Conservation (phyloP, 2,113 vertebrate genomes). For the Chionis minor region DNA sequence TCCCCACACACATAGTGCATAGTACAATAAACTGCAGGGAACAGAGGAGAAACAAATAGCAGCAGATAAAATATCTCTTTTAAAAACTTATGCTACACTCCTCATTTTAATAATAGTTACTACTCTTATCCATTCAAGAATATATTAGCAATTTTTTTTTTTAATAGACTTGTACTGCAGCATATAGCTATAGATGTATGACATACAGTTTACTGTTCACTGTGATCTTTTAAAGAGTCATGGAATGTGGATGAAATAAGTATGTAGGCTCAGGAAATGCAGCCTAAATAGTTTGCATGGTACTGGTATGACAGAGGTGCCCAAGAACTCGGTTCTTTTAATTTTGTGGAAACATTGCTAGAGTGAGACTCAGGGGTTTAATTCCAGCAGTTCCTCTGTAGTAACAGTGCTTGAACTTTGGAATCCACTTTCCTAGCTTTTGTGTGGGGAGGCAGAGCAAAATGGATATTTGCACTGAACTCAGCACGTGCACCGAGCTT, state of each 20-base stretch:
- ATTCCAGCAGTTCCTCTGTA: neutral
- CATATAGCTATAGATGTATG: neutral
- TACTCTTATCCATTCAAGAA: neutral
- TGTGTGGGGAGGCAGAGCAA: conserved; percentile 6
- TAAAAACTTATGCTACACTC: neutral
- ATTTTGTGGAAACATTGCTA: neutral
- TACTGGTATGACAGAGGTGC: neutral
- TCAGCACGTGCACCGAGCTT: neutral
- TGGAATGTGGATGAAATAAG: neutral
- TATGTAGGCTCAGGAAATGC: neutral
- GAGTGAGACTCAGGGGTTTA: neutral
- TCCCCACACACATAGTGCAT: neutral
- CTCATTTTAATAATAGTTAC: neutral
- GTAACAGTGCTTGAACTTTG: conserved; percentile 51
- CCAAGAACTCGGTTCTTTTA: neutral
- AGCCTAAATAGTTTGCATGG: neutral
- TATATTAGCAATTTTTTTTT: neutral
- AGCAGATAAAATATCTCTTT: neutral
- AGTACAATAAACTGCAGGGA: neutral
- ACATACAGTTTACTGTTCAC: neutral
- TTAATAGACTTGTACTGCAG: neutral
- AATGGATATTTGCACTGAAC: conserved; percentile 40
- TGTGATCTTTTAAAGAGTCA: neutral
- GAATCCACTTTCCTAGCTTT: conserved; percentile 22
- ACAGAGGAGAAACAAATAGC: neutral